These are phyloP conservation scores for Salmo trutta DNA, from an alignment of 2,797 vertebrate species.

Conservation along the genomic window DNA sequence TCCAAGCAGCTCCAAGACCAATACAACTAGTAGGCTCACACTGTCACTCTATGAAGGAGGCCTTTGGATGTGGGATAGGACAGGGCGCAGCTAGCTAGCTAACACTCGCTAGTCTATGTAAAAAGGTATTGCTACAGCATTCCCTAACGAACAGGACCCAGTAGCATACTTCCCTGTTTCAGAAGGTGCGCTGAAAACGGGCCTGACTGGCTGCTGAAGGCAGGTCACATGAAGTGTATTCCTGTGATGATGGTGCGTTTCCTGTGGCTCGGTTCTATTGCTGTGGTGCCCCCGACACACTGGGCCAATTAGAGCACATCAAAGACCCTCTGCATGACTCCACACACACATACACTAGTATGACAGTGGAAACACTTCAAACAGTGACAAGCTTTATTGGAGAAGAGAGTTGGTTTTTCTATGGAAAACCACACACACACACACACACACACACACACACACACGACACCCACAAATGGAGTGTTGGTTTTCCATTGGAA, in stretches of 20 bases:
- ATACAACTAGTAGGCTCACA: no score
- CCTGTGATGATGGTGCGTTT: constrained; percentile 67
- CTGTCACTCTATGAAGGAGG: background rate
- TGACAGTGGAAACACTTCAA: no score
- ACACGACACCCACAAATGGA: constrained; percentile 8
- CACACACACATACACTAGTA: background rate
- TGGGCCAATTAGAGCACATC: constrained; percentile 66
- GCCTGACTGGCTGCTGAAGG: constrained; percentile 5
- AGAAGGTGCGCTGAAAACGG: background rate
- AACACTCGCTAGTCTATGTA: background rate
- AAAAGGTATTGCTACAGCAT: no score
- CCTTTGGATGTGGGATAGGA: background rate
- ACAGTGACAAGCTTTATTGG: no score
- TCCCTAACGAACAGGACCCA: no score
- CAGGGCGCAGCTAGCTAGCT: background rate
- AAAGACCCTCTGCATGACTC: constrained; percentile 65
- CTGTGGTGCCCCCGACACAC: constrained; percentile 66
- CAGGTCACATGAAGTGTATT: constrained; percentile 69
- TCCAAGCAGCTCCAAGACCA: background rate
- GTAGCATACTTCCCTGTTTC: no score
- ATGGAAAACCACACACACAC: background rate
- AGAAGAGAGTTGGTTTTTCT: no score
- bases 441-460: no score
- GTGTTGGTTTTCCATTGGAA: no score
- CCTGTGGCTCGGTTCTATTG: constrained; percentile 32